Evolutionary conservation across 2,113 vertebrate species (phyloP), one percentile per base, ranked within the genome.

Genomic region (Scomber japonicus): DNA sequence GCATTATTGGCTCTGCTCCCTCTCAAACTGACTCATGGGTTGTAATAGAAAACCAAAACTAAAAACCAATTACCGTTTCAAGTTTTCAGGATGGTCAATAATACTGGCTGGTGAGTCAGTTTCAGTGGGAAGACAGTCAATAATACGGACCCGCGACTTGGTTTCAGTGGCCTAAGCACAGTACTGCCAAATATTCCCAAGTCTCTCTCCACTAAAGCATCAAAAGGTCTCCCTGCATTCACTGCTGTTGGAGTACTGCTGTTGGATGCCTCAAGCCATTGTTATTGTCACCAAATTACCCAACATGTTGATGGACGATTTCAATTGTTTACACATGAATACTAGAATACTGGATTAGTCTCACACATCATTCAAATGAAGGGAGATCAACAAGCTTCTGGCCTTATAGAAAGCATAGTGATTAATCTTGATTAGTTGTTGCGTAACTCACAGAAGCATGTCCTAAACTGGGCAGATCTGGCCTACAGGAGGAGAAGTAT

Each of bases 381-480:
- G 61, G 61, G 30, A 15, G 16, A 54, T 17, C 24, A 11, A 46
- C n/a, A n/a, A 0, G n/a, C 56, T 75, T 51, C 12, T 63, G 11
- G 40, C 5, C 12, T 30, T 60, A 9, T n/a, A 62, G 30, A 46
- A n/a, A 57, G 4, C 14, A 1, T 3, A 21, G 21, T 12, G 35
- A 31, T 19, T 24, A 0, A 56, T 50, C n/a, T 69, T 27, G 11
- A 35, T 50, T 6, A 66, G 45, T 21, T 19, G 64, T 63, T 83
- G 49, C 45, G 53, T 62, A 71, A 66, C 19, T 67, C 16, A n/a
- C 31, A 56, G 4, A 66, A 21, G 19, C 46, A 46, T 24, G 63
- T 15, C 30, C 4, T 56, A 31, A 65, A 76, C 27, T 45, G 46
- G 53, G 30, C 46, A 49, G 56, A 51, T 75, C 35, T 63, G 65